These are phyloP conservation scores for Coenonympha glycerion DNA, from an alignment of 2,888 invertebrate genomes.

Conservation along the genomic window DNA sequence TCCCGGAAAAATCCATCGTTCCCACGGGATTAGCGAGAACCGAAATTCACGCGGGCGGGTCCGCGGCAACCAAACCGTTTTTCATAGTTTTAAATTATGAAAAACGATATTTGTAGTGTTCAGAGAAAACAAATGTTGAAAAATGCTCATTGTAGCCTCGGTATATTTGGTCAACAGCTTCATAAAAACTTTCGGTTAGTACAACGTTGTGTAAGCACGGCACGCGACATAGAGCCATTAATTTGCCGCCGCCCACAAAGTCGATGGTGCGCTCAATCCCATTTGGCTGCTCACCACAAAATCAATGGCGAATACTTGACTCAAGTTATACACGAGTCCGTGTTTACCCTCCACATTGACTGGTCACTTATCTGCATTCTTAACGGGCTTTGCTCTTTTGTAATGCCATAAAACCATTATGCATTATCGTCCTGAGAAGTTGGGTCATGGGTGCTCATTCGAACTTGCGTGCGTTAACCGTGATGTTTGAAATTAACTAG, in stretches of 20 bases:
- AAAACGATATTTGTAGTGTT: too few relatives aligned
- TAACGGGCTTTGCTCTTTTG: constrained; percentile 38
- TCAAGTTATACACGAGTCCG: background rate
- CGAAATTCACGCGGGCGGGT: too few relatives aligned
- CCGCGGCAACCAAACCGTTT: too few relatives aligned
- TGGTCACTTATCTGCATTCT: constrained; percentile 32
- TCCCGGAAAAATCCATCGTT: too few relatives aligned
- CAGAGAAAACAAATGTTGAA: too few relatives aligned
- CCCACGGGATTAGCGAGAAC: too few relatives aligned
- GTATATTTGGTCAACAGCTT: background rate
- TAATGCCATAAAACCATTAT: constrained; percentile 43
- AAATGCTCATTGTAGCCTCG: background rate
- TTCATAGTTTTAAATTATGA: too few relatives aligned
- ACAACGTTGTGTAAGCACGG: background rate
- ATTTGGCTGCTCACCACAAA: constrained; percentile 7
- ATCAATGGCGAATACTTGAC: constrained; percentile 9
- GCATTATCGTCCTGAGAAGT: constrained; percentile 38
- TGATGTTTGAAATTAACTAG: constrained; percentile 45
- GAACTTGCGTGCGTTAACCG: constrained; percentile 36
- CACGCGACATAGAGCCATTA: constrained; percentile 5
- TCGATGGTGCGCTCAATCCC: background rate
- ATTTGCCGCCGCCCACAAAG: constrained; percentile 6
- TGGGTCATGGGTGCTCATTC: constrained; percentile 40
- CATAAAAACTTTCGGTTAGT: background rate
- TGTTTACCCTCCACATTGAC: constrained; percentile 10